A percentile compares a stretch with the other conserved stretches of the same genome.
Conservation (phyloP, 2,113 vertebrate genomes). For the Ariopsis seemanni region DNA sequence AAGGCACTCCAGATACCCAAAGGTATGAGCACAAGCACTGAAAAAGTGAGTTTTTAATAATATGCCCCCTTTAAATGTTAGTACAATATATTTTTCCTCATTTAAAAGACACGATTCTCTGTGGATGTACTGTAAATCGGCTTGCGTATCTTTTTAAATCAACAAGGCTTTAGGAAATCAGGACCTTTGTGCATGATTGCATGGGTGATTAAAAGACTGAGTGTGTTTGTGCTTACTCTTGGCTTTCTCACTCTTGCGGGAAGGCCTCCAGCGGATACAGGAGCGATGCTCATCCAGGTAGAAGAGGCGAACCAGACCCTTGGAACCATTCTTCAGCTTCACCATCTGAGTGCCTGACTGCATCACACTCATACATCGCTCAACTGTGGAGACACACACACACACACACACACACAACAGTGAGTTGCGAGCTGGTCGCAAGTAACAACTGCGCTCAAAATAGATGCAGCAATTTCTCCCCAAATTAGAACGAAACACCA, state of each 20-base stretch:
- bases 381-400: slow-evolving; percentile 78
- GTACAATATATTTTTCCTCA: not conserved
- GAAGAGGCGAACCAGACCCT: slow-evolving; percentile 93
- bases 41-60: too few species aligned
- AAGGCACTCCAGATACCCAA: too few species aligned
- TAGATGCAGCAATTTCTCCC: not conserved
- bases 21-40: too few species aligned
- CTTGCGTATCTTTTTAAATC: not conserved
- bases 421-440: slow-evolving; percentile 54
- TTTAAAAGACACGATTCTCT: not conserved
- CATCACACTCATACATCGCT: slow-evolving; percentile 99
- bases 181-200: not conserved
- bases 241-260: slow-evolving; percentile 95
- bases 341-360: slow-evolving; percentile 99
- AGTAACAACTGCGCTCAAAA: slow-evolving; percentile 7
- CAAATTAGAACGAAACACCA: slow-evolving; percentile 20
- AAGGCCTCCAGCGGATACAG: slow-evolving; percentile 95
- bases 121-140: not conserved
- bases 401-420: slow-evolving; percentile 55
- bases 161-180: not conserved
- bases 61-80: not conserved
- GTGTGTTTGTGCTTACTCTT: slow-evolving; percentile 81
- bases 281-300: slow-evolving; percentile 97
- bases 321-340: slow-evolving; percentile 94
- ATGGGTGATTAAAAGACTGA: not conserved